Conservation (phyloP, 1,140 invertebrate genomes). For the Cydia fagiglandana region DNA sequence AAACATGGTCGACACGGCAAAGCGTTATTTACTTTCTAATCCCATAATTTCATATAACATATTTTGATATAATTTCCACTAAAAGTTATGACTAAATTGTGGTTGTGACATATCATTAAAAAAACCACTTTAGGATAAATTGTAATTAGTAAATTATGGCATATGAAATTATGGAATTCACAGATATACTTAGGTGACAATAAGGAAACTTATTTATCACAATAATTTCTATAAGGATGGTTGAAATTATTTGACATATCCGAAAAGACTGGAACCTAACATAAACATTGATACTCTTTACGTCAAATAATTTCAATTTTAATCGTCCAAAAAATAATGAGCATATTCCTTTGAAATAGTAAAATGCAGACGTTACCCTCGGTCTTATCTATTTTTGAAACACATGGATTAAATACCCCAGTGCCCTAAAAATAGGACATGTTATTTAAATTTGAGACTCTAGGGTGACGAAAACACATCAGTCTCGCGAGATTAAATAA, state of each 20-base stretch:
- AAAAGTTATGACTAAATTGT: background rate
- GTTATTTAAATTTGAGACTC: too few relatives aligned
- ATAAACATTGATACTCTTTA: background rate
- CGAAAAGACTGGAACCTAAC: background rate
- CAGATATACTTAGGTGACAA: conserved; percentile 1
- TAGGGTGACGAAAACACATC: too few relatives aligned
- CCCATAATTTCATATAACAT: conserved; percentile 4
- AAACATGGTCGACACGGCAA: background rate
- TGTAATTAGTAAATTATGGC: background rate
- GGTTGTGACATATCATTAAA: background rate
- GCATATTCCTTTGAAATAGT: background rate
- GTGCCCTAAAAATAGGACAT: too few relatives aligned
- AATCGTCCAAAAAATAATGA: background rate
- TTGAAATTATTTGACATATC: conserved; percentile 2
- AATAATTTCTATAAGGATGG: conserved; percentile 16
- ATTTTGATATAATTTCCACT: background rate
- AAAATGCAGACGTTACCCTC: background rate
- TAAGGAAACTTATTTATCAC: conserved; percentile 15
- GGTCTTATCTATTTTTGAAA: background rate
- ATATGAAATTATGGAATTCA: background rate
- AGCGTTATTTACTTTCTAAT: background rate
- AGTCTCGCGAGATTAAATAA: too few relatives aligned
- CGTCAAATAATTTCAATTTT: background rate
- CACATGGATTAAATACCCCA: background rate
- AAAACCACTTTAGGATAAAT: background rate